Conservation (phyloP, 1,140 invertebrate species). For the Atta cephalotes region DNA sequence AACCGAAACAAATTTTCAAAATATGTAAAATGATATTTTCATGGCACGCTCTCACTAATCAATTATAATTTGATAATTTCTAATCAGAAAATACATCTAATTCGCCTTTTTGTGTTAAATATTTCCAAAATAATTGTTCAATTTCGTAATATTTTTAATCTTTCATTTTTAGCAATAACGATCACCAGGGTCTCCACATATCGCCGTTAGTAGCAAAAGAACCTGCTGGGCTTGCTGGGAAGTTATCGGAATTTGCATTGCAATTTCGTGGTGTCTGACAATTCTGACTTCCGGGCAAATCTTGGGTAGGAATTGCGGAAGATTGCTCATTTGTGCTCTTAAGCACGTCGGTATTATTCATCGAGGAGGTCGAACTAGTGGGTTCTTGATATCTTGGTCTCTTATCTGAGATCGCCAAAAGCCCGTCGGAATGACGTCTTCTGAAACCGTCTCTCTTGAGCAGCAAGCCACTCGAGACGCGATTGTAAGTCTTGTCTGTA, state of each 20-base stretch:
- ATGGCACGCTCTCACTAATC: neutral
- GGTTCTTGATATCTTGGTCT: conserved; percentile 80
- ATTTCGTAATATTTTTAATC: neutral
- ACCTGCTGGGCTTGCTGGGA: conserved; percentile 76
- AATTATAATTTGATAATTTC: neutral
- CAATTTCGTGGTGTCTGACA: conserved; percentile 70
- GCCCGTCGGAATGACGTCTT: conserved; percentile 81
- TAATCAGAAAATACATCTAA: neutral
- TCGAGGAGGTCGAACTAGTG: conserved; percentile 70
- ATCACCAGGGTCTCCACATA: conserved; percentile 87
- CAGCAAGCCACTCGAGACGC: conserved; percentile 49
- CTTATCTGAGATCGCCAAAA: conserved; percentile 82
- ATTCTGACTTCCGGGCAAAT: conserved; percentile 77
- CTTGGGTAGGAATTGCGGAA: conserved; percentile 68
- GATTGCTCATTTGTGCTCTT: conserved; percentile 75
- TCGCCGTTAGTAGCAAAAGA: conserved; percentile 80
- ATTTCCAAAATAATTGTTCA: neutral
- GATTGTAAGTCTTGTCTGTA: conserved; percentile 83
- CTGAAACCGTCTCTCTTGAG: conserved; percentile 71
- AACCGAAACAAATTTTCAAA: neutral
- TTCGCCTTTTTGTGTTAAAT: neutral
- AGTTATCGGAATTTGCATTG: conserved; percentile 76
- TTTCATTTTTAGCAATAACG: conserved; percentile 4
- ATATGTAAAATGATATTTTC: conserved; percentile 3
- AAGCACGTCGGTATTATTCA: conserved; percentile 54